Base-by-base conservation (phyloP, 2,888 invertebrate species). In the Agriopis aurantiaria region DNA sequence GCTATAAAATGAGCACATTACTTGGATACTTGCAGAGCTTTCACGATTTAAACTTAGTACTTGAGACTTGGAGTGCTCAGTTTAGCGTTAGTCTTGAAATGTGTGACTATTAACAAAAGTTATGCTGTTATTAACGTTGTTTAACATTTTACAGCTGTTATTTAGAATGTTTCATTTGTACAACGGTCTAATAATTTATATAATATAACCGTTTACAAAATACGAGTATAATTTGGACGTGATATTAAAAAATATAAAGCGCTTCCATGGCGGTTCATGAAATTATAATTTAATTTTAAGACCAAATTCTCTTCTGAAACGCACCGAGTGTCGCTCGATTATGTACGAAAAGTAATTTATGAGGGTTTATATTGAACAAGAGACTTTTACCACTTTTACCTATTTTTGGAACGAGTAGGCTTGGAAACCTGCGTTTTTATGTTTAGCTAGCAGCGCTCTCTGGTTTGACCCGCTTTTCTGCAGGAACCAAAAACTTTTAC, bases 261-360 rank as follows among this genome's bases (percentile, higher is more conserved):
- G 41, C 33, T 52, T 52, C 52, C 17, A 52, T 52, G 75, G 83
- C 79, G 77, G 9, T 90, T 91, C 91, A 91, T 91, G 92, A 92
- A 92, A 92, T 92, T 91, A 90, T 92, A 93, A 92, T 92, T 91
- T 91, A 90, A 91, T 92, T 92, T 92, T 85, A 82, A 76, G 66
- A 78, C 81, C 76, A 81, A 84, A 83, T 14, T 68, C 17, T 71
- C 56, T 64, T 57, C 64, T 9, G 46, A 4, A 41, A 41, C 12
- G 56, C 55, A 43, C 65, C 53, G 69, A 63, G 60, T 60, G 53
- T 33, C 48, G 68, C 73, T 69, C 65, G 58, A 72, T 73, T 75
- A 72, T 69, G 67, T 72, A 72, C 73, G 72, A 56, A 69, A 72
- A 69, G 12, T 68, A 66, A 71, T 72, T 72, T 71, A 65, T 69